These are phyloP conservation scores for Polydrusus cervinus DNA, from an alignment of 2,888 invertebrate genomes.

Conservation along the genomic window DNA sequence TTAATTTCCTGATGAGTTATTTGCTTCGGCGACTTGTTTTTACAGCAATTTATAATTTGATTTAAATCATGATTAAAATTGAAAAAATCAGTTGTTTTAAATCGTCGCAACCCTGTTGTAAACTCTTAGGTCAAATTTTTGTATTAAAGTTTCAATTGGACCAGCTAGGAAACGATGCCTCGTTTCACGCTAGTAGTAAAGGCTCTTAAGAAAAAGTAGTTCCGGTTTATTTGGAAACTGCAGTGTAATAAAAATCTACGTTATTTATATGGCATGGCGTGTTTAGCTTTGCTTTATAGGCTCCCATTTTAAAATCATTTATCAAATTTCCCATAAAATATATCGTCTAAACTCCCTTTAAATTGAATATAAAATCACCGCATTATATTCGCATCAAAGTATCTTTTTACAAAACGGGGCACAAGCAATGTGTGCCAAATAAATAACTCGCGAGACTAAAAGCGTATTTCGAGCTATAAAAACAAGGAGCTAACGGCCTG, in stretches of 20 bases:
- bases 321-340: constrained; percentile 54
- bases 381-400: constrained; percentile 55
- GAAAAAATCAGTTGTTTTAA: too few relatives aligned
- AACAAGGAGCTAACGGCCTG: constrained; percentile 63
- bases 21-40: too few relatives aligned
- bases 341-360: constrained; percentile 53
- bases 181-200: too few relatives aligned
- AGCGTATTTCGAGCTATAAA: constrained; percentile 56
- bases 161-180: too few relatives aligned
- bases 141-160: too few relatives aligned
- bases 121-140: too few relatives aligned
- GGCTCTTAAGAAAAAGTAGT: too few relatives aligned
- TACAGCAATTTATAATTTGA: too few relatives aligned
- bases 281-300: constrained; percentile 17
- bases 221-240: too few relatives aligned
- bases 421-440: constrained; percentile 52
- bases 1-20: too few relatives aligned
- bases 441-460: constrained; percentile 53
- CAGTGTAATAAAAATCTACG: not conserved
- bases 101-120: too few relatives aligned
- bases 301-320: constrained; percentile 51
- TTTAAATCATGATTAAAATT: too few relatives aligned
- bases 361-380: constrained; percentile 55
- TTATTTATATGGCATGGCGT: not conserved
- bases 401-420: constrained; percentile 50